Conservation (phyloP, 1,140 invertebrate genomes). For the Ceratosolen solmsi region DNA sequence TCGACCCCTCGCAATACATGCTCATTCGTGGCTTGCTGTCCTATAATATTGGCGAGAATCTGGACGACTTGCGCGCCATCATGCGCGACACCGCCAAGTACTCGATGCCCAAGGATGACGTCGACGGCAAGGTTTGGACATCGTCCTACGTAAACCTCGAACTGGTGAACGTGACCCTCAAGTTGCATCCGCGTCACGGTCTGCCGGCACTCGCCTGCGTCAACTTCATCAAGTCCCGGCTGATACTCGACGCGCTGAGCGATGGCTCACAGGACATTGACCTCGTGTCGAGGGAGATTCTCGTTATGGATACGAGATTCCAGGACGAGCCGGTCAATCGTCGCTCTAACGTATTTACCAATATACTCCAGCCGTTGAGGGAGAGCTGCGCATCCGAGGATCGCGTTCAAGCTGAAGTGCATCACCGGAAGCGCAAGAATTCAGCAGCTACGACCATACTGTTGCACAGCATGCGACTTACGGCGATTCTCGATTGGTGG, state of each 20-base stretch:
- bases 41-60: slow-evolving; percentile 93
- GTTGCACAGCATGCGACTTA: slow-evolving; percentile 95
- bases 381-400: slow-evolving; percentile 69
- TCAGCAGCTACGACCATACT: slow-evolving; percentile 90
- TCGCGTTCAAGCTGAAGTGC: slow-evolving; percentile 88
- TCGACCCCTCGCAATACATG: slow-evolving; percentile 91
- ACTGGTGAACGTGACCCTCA: slow-evolving; percentile 89
- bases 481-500: slow-evolving; percentile 96
- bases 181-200: slow-evolving; percentile 77
- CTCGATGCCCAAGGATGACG: slow-evolving; percentile 50
- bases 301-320: slow-evolving; percentile 87
- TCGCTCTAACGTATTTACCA: slow-evolving; percentile 89
- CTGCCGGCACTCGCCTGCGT: slow-evolving; percentile 85
- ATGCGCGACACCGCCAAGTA: slow-evolving; percentile 62
- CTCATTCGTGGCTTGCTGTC: slow-evolving; percentile 89
- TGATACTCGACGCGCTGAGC: slow-evolving; percentile 88
- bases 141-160: slow-evolving; percentile 86
- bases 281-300: slow-evolving; percentile 93
- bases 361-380: slow-evolving; percentile 87
- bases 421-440: slow-evolving; percentile 79
- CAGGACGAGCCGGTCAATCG: slow-evolving; percentile 80
- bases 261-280: slow-evolving; percentile 94
- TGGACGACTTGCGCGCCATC: slow-evolving; percentile 78
- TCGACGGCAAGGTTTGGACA: slow-evolving; percentile 77
- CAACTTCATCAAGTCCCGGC: slow-evolving; percentile 92